These are phyloP conservation scores for Phaethon lepturus DNA, from an alignment of 2,113 vertebrate genomes.

Conservation along the genomic window DNA sequence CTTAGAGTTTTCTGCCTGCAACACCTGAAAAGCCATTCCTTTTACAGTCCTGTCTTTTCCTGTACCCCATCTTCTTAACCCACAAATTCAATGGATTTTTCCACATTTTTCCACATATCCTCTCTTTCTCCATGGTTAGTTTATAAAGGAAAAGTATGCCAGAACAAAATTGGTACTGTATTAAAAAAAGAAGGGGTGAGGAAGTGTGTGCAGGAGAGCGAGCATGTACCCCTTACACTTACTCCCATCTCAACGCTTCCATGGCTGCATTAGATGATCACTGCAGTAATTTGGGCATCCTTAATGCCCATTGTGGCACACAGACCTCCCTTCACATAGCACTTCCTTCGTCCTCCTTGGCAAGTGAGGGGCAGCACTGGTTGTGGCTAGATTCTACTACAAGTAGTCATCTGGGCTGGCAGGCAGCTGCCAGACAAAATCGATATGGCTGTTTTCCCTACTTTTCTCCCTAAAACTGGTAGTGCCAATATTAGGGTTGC, in stretches of 20 bases:
- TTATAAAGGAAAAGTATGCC: background rate
- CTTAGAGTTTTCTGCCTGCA: background rate
- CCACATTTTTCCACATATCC: background rate
- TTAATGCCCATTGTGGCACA: background rate
- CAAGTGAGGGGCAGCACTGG: background rate
- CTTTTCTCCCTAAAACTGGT: background rate
- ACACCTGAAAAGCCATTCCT: background rate
- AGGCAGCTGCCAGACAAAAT: background rate
- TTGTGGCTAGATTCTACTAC: background rate
- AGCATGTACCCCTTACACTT: background rate
- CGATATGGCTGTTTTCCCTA: background rate
- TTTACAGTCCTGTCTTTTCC: background rate
- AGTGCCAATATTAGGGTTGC: background rate
- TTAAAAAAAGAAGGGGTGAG: background rate
- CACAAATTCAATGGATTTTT: background rate
- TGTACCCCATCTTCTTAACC: background rate
- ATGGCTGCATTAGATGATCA: background rate
- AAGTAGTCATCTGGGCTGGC: background rate
- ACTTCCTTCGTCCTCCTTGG: background rate
- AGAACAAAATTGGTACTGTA: background rate
- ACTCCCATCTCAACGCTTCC: background rate
- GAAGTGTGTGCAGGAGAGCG: background rate
- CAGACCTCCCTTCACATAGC: accelerated
- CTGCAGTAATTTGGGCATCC: background rate
- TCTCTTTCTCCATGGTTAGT: background rate